Conservation (phyloP, 1,140 invertebrate species). For the Phymastichus coffea region DNA sequence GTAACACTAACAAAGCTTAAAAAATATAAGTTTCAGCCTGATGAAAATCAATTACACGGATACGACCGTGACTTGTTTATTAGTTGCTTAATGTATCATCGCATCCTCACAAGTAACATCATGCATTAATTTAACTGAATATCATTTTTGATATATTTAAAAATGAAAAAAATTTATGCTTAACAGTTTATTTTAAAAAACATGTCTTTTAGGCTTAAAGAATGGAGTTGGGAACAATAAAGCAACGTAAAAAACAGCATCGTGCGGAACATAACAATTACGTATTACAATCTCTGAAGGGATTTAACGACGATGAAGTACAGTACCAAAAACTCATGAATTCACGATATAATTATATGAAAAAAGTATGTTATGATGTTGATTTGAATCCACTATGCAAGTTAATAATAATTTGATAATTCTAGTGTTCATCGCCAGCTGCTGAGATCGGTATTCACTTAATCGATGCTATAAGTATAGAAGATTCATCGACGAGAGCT, state of each 20-base stretch:
- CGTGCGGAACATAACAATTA: too few relatives aligned
- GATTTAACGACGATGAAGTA: neutral
- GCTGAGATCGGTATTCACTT: neutral
- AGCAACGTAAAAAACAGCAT: too few relatives aligned
- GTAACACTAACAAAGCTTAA: too few relatives aligned
- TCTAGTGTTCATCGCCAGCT: neutral
- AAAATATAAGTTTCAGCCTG: too few relatives aligned
- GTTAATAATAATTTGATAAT: neutral
- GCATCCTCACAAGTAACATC: conserved; percentile 6
- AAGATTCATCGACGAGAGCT: too few relatives aligned
- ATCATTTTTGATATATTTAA: too few relatives aligned
- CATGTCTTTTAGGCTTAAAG: neutral
- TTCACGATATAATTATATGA: neutral
- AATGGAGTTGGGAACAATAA: too few relatives aligned
- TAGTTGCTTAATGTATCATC: conserved; percentile 2
- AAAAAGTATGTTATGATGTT: neutral
- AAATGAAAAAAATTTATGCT: too few relatives aligned
- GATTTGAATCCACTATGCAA: neutral
- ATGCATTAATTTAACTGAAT: neutral
- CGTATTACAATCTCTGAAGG: neutral
- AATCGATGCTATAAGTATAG: too few relatives aligned
- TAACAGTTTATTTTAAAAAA: too few relatives aligned
- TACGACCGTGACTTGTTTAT: conserved; percentile 1
- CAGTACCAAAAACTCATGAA: neutral
- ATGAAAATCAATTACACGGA: too few relatives aligned